These are phyloP conservation scores for Natrix natrix DNA, from an alignment of 2,797 vertebrate species.

Conservation along the genomic window DNA sequence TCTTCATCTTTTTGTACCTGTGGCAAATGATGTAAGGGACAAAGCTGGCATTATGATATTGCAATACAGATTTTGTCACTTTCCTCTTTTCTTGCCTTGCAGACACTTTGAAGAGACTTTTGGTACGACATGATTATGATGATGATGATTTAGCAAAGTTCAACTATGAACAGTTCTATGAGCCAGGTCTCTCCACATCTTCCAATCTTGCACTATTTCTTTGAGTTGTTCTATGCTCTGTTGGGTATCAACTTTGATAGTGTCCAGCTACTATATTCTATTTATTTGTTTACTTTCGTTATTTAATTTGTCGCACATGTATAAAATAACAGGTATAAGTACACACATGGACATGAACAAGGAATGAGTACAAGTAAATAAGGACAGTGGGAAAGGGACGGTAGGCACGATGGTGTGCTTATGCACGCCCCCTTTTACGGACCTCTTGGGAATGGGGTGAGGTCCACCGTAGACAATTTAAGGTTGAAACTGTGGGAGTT, in stretches of 20 bases:
- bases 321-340: no score
- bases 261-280: not conserved
- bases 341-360: no score
- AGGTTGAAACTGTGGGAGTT: no score
- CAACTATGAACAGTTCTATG: no score
- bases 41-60: not conserved
- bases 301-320: no score
- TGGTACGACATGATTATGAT: not conserved
- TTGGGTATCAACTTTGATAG: not conserved
- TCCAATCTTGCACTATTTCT: not conserved
- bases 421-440: no score
- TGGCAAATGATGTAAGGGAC: not conserved
- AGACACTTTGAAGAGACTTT: not conserved
- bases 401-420: no score
- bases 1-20: not conserved
- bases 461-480: no score
- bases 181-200: not conserved
- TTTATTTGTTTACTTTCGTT: no score
- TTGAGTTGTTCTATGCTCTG: not conserved
- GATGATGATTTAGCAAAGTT: fast-evolving
- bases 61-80: not conserved
- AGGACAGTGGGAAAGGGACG: no score
- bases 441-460: no score
- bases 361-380: no score
- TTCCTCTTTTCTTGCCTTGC: not conserved